A percentile compares a stretch with the other conserved stretches of the same genome.
Evolutionary conservation across 2,888 invertebrate genomes (phyloP).

Genomic region (Resseliella maxima): DNA sequence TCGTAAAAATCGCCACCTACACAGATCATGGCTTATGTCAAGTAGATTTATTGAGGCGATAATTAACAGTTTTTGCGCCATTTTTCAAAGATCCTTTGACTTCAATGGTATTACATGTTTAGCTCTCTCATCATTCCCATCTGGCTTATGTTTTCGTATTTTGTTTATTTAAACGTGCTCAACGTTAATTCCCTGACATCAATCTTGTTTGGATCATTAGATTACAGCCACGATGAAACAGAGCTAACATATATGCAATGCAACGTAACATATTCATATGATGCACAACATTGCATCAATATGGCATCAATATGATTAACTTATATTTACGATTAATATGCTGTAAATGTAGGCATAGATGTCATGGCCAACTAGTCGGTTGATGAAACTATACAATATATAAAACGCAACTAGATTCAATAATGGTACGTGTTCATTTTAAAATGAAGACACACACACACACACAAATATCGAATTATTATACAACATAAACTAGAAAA

Average conservation of each 20-base stretch:
- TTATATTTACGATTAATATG: neutral
- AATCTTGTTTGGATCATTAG: slow-evolving; percentile 29
- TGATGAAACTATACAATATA: neutral
- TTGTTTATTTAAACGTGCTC: neutral
- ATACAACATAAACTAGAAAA: neutral
- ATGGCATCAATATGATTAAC: neutral
- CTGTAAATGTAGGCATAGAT: neutral
- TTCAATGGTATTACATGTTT: neutral
- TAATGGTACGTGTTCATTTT: neutral
- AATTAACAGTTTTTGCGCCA: neutral
- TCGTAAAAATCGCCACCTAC: neutral
- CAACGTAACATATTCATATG: too few species aligned
- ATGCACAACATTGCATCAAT: neutral
- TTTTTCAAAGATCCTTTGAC: neutral
- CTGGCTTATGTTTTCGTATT: neutral
- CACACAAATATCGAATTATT: neutral
- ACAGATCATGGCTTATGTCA: neutral
- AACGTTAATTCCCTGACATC: neutral
- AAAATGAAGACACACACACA: neutral
- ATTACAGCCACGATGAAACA: slow-evolving; percentile 17
- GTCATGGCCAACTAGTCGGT: neutral
- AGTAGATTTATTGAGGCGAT: neutral
- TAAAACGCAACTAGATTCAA: neutral
- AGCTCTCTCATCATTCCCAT: too few species aligned
- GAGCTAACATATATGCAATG: neutral